These are phyloP conservation scores for Porites divaricata DNA, from an alignment of 92 coral and sea anemone species.

Conservation along the genomic window DNA sequence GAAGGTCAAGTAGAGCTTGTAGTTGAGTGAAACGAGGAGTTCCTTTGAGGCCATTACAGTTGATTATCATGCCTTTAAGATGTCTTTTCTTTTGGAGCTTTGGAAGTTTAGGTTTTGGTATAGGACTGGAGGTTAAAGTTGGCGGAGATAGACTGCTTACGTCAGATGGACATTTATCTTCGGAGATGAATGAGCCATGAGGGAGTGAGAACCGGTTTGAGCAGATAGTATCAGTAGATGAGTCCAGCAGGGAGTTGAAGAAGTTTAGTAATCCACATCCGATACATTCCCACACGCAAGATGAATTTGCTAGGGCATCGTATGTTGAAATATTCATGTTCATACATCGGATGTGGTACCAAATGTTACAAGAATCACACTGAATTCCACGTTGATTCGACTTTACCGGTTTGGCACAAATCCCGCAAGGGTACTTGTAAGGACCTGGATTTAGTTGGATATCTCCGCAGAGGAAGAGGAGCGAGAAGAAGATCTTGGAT, in stretches of 20 bases:
- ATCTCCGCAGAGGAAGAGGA: slow-evolving; percentile 17
- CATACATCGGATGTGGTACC: slow-evolving; percentile 50
- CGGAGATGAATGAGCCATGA: neutral
- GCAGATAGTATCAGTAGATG: neutral
- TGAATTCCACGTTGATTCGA: slow-evolving; percentile 47
- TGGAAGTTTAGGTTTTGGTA: too few relatives aligned
- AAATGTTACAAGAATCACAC: slow-evolving; percentile 55
- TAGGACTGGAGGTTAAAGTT: too few relatives aligned
- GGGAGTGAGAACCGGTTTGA: neutral
- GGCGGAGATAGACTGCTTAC: too few relatives aligned
- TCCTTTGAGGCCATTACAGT: too few relatives aligned
- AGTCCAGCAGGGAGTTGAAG: slow-evolving; percentile 43
- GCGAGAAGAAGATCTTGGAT: neutral
- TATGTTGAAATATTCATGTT: slow-evolving; percentile 23
- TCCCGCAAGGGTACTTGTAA: slow-evolving; percentile 41
- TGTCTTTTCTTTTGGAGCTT: too few relatives aligned
- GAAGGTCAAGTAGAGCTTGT: slow-evolving; percentile 25
- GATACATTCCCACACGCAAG: slow-evolving; percentile 39
- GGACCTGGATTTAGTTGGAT: slow-evolving; percentile 30
- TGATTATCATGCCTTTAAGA: too few relatives aligned
- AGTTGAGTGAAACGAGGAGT: too few relatives aligned
- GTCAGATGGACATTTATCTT: too few relatives aligned
- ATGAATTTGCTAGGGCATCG: slow-evolving; percentile 50
- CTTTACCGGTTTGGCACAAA: slow-evolving; percentile 48
- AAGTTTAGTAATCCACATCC: slow-evolving; percentile 60